Evolutionary conservation across 2,888 invertebrate species (phyloP).

Genomic region (Crossocerus cetratus): DNA sequence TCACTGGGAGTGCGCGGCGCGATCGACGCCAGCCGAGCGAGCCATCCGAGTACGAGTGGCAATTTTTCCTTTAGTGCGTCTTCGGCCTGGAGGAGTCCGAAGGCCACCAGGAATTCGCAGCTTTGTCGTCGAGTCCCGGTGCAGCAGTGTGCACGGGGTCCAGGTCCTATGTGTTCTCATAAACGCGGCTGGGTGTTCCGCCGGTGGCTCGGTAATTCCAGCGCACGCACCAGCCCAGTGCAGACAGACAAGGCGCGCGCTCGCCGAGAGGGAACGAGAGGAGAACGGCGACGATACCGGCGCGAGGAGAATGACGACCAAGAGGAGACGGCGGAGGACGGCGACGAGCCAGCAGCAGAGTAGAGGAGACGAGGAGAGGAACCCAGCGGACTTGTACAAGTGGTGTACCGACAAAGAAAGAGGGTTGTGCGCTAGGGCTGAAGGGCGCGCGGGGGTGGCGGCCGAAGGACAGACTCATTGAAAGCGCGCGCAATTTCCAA

Average conservation of each 20-base stretch:
- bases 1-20: slow-evolving; percentile 9
- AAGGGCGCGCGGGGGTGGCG: slow-evolving; percentile 12
- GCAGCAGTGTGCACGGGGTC: too few species aligned
- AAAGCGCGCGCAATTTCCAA: slow-evolving; percentile 54
- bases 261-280: not conserved
- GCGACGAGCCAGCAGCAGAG: not conserved
- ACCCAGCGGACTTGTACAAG: not conserved
- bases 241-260: not conserved
- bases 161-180: not conserved
- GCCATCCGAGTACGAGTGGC: not conserved
- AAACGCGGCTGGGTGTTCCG: not conserved
- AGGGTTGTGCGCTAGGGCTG: not conserved
- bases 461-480: slow-evolving; percentile 60
- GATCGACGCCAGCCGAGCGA: not conserved
- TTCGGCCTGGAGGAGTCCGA: slow-evolving; percentile 11
- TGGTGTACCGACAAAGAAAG: slow-evolving; percentile 3
- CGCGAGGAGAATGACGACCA: not conserved
- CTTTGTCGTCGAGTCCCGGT: not conserved
- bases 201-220: not conserved
- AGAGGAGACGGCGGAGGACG: not conserved
- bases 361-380: slow-evolving; percentile 20
- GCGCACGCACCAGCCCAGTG: not conserved
- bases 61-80: not conserved
- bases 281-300: not conserved
- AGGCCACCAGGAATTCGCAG: not conserved